These are phyloP conservation scores for Holocentrus rufus DNA, from an alignment of 2,797 vertebrate species.

Conservation along the genomic window DNA sequence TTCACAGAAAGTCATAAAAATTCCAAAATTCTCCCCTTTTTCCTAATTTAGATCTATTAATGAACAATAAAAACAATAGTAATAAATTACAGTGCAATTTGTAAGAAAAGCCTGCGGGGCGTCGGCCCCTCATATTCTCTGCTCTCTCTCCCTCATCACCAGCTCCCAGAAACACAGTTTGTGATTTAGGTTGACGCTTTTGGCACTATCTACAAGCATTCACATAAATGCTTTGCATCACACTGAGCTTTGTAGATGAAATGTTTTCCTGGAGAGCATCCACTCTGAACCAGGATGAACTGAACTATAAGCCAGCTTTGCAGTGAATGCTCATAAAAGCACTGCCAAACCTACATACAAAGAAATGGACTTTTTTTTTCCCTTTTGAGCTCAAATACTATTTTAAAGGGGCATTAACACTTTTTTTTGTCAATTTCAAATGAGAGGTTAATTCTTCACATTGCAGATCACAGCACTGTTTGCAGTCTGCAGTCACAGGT, in stretches of 20 bases:
- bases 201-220: constrained; percentile 73
- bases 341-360: constrained; percentile 31
- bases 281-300: neutral
- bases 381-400: neutral
- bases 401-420: neutral
- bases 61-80: constrained; percentile 68
- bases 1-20: constrained; percentile 59
- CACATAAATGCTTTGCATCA: constrained; percentile 43
- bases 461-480: constrained; percentile 17
- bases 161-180: constrained; percentile 50
- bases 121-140: constrained; percentile 34
- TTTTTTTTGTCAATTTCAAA: too few species aligned
- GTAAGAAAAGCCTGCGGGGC: constrained; percentile 62
- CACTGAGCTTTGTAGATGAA: constrained; percentile 23
- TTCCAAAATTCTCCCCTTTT: constrained; percentile 41
- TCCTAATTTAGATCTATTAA: constrained; percentile 49
- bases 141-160: constrained; percentile 32
- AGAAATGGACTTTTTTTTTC: neutral
- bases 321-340: constrained; percentile 12
- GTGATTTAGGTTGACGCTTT: constrained; percentile 60
- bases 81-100: constrained; percentile 84
- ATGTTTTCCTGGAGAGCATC: neutral
- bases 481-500: neutral
- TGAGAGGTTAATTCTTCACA: neutral
- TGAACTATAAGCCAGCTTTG: constrained; percentile 8